Evolutionary conservation across 2,797 vertebrate genomes (phyloP).

Genomic region (Borostomias antarcticus): DNA sequence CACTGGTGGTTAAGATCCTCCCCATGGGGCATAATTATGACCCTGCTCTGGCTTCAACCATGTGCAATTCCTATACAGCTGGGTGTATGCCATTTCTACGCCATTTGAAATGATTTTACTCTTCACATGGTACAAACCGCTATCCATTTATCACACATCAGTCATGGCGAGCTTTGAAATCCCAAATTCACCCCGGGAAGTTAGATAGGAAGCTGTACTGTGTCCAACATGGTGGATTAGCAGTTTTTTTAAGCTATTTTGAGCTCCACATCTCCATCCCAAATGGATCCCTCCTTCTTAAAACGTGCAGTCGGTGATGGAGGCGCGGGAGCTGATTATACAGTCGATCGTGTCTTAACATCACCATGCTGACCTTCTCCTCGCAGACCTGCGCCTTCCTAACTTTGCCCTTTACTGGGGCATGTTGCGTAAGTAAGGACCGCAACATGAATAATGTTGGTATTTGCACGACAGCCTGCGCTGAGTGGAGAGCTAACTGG

Average conservation of each 20-base stretch:
- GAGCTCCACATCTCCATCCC: slow-evolving; percentile 57
- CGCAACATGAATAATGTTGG: slow-evolving; percentile 72
- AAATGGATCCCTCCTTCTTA: slow-evolving; percentile 27
- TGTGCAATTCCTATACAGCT: slow-evolving; percentile 13
- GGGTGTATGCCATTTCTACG: no score
- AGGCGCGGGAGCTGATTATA: slow-evolving; percentile 54
- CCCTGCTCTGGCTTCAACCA: slow-evolving; percentile 14
- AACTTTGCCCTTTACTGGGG: slow-evolving; percentile 67
- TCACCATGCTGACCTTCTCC: slow-evolving; percentile 60
- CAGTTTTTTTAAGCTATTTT: slow-evolving; percentile 50
- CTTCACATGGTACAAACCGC: no score
- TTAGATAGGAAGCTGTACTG: no score
- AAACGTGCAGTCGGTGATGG: slow-evolving; percentile 29
- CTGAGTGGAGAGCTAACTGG: slow-evolving; percentile 88
- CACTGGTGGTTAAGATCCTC: slow-evolving; percentile 31
- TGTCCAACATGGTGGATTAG: no score
- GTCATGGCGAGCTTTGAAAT: slow-evolving; percentile 66
- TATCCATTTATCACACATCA: background rate
- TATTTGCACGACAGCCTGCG: slow-evolving; percentile 80
- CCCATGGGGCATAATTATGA: slow-evolving; percentile 15
- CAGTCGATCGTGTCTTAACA: slow-evolving; percentile 46
- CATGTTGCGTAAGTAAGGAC: slow-evolving; percentile 65
- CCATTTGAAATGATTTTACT: no score
- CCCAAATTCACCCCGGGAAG: slow-evolving; percentile 55
- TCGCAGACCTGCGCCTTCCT: slow-evolving; percentile 49